Conservation (phyloP, 2,888 invertebrate genomes). For the Aphodius sticticus region DNA sequence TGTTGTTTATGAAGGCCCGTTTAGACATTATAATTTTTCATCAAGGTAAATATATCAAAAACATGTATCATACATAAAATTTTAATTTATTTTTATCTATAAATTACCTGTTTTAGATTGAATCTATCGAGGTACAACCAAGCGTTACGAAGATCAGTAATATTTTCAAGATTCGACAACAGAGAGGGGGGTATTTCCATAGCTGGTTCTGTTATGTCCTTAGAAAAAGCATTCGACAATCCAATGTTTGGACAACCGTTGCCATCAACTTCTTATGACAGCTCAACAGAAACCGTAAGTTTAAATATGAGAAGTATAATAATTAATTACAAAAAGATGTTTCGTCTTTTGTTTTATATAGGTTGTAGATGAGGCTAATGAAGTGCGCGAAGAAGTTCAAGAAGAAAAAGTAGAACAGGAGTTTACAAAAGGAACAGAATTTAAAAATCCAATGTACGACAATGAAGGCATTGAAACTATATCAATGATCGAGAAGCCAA, state of each 20-base stretch:
- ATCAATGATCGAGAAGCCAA: background rate
- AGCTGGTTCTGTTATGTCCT: conserved; percentile 47
- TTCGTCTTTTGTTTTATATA: background rate
- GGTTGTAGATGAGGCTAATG: background rate
- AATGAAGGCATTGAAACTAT: background rate
- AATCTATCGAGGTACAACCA: conserved; percentile 27
- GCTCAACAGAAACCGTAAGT: conserved; percentile 31
- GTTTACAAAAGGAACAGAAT: background rate
- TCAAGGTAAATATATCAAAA: background rate
- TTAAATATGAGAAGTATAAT: background rate
- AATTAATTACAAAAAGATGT: background rate
- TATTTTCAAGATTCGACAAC: conserved; percentile 49
- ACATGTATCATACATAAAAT: background rate
- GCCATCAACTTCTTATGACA: conserved; percentile 29
- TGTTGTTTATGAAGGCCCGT: background rate
- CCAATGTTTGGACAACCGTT: conserved; percentile 47
- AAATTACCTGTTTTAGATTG: background rate
- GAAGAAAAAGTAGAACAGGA: background rate
- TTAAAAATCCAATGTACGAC: background rate
- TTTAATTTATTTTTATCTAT: background rate
- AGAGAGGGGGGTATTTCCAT: conserved; percentile 48
- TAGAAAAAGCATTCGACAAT: conserved; percentile 52
- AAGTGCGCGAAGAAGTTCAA: background rate
- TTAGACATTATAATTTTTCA: background rate
- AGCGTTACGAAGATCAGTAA: conserved; percentile 30